phyloP scores from a whole-genome alignment of 2,888 invertebrate genomes.

The Trichogramma evanescens region DNA sequence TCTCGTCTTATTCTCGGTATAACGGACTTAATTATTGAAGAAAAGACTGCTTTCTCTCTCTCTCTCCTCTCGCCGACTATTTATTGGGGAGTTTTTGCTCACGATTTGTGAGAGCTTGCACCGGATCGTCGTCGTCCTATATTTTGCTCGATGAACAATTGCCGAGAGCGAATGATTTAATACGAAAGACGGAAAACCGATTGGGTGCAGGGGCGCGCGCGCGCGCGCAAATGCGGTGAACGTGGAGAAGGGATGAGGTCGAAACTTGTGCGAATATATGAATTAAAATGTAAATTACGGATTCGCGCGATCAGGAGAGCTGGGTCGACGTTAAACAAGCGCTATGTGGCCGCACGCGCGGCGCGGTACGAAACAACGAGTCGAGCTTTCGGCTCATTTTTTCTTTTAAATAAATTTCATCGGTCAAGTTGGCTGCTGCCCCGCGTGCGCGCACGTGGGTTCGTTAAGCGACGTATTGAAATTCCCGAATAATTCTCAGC shows the following conservation, averaged over 20 bases:
- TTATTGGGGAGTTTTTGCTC: slow-evolving; percentile 43
- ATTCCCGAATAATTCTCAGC: no score
- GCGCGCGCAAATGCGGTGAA: background rate
- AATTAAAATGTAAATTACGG: slow-evolving; percentile 22
- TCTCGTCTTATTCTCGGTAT: slow-evolving; percentile 34
- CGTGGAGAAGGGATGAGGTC: background rate
- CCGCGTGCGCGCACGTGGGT: background rate
- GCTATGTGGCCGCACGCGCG: no score
- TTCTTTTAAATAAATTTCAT: background rate
- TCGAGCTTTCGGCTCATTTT: background rate
- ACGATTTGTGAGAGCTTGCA: slow-evolving; percentile 21
- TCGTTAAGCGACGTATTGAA: no score
- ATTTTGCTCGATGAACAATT: slow-evolving; percentile 33
- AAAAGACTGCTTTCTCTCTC: slow-evolving; percentile 18
- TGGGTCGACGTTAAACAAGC: no score
- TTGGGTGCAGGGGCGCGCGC: background rate
- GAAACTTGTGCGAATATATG: background rate
- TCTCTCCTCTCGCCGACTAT: slow-evolving; percentile 37
- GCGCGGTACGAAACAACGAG: background rate
- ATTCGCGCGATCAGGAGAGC: background rate
- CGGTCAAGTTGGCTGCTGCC: background rate
- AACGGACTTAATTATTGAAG: slow-evolving; percentile 44
- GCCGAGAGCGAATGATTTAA: slow-evolving; percentile 28
- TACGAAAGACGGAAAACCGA: slow-evolving; percentile 14
- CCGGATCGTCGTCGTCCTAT: no score